Percentiles rank a stretch among this genome's conserved stretches.
These are phyloP conservation scores for Saccostrea glomerata DNA, from an alignment of 1,140 invertebrate genomes.

Conservation along the genomic window DNA sequence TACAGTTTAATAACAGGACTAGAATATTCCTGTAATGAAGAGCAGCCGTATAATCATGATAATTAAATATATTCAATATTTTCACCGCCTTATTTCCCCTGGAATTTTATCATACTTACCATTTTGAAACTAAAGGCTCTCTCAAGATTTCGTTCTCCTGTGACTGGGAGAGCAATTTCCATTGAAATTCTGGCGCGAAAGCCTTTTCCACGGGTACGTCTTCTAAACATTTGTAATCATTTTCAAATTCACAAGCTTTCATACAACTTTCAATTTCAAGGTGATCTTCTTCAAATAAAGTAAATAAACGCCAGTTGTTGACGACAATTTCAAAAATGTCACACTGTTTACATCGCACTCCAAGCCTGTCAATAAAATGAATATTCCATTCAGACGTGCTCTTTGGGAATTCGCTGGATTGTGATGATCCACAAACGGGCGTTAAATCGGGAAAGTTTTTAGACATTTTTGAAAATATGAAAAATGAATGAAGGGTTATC, in stretches of 20 bases:
- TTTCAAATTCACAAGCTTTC: not conserved
- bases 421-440: not conserved
- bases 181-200: not conserved
- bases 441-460: not conserved
- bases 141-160: not conserved
- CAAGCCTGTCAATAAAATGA: not conserved
- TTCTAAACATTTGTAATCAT: not conserved
- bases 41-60: too few species aligned
- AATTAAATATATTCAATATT: too few species aligned
- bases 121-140: not conserved
- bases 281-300: not conserved
- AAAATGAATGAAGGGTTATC: too few species aligned
- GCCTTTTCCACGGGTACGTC: not conserved
- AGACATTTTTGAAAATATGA: not conserved
- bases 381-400: not conserved
- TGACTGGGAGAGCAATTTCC: not conserved
- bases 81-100: too few species aligned
- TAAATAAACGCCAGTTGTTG: not conserved
- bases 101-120: not conserved
- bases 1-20: too few species aligned
- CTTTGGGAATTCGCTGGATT: not conserved
- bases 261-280: not conserved
- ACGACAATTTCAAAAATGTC: conserved; percentile 7
- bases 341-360: not conserved
- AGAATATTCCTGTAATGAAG: too few species aligned